Conservation (phyloP, 2,888 invertebrate genomes). For the Chloroclysta siterata region DNA sequence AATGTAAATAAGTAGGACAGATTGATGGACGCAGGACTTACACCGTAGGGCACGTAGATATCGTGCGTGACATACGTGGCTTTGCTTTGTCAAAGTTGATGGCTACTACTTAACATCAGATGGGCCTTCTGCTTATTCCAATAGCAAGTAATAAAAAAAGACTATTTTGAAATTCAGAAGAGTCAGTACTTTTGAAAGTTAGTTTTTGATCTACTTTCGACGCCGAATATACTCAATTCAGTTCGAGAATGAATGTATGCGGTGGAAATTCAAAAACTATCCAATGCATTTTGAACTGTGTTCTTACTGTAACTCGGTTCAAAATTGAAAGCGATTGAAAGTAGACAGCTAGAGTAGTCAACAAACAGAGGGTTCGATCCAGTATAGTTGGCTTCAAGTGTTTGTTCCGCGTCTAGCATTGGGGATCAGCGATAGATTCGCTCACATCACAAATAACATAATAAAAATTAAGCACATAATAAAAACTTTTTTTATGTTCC, state of each 20-base stretch:
- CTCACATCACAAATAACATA: background rate
- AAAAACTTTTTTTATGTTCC: background rate
- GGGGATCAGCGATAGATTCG: background rate
- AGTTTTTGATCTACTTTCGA: no score
- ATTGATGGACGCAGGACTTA: no score
- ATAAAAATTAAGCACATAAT: background rate
- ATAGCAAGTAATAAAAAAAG: no score
- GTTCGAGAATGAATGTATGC: constrained; percentile 8
- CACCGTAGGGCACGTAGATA: no score
- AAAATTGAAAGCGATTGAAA: constrained; percentile 10
- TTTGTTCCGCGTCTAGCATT: constrained; percentile 13
- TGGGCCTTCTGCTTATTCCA: no score
- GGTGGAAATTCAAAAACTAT: constrained; percentile 1
- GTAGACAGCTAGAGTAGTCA: background rate
- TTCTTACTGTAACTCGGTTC: background rate
- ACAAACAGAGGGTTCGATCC: constrained; percentile 6
- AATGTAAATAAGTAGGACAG: no score
- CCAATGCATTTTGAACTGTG: constrained; percentile 7
- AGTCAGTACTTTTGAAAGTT: no score
- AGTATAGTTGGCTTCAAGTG: constrained; percentile 3
- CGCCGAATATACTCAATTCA: background rate
- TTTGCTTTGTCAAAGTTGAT: no score
- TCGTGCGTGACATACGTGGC: no score
- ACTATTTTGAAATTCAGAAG: no score
- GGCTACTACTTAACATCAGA: no score